Evolutionary conservation across 2,797 vertebrate genomes (phyloP).

Genomic region (Diplodus puntazzo): DNA sequence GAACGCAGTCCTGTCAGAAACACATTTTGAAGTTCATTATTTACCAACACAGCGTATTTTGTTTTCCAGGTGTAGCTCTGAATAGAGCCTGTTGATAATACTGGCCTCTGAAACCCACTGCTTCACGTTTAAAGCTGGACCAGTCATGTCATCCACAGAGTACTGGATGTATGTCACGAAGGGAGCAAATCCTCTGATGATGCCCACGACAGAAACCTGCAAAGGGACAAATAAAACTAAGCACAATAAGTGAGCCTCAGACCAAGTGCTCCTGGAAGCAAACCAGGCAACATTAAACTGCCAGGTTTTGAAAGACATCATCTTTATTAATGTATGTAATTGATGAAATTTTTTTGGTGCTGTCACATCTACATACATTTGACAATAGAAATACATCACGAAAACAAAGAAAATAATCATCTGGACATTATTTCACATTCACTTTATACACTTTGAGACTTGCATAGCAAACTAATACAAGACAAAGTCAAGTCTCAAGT

Average conservation of each 20-base stretch:
- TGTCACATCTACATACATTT: no score
- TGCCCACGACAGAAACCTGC: slow-evolving; percentile 77
- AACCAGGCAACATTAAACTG: not conserved
- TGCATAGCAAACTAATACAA: no score
- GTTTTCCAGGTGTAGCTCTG: not conserved
- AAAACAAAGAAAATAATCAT: no score
- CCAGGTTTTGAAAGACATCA: no score
- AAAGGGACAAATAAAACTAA: not conserved
- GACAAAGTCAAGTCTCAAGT: no score
- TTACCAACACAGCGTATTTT: not conserved
- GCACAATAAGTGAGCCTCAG: not conserved
- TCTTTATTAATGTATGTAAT: no score
- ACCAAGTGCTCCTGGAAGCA: not conserved
- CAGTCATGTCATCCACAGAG: slow-evolving; percentile 81
- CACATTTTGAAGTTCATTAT: not conserved
- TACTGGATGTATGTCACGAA: slow-evolving; percentile 55
- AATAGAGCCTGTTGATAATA: not conserved
- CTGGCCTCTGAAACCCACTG: slow-evolving; percentile 75
- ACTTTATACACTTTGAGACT: no score
- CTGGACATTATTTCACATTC: no score
- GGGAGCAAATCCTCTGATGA: slow-evolving; percentile 52
- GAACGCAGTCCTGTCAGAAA: slow-evolving; percentile 32
- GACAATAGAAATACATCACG: no score
- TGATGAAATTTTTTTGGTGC: no score
- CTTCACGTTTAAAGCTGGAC: slow-evolving; percentile 65